Evolutionary conservation across 1,140 invertebrate genomes (phyloP), one percentile per base, ranked within the genome.

Genomic region (Drosophila kurseongensis): DNA sequence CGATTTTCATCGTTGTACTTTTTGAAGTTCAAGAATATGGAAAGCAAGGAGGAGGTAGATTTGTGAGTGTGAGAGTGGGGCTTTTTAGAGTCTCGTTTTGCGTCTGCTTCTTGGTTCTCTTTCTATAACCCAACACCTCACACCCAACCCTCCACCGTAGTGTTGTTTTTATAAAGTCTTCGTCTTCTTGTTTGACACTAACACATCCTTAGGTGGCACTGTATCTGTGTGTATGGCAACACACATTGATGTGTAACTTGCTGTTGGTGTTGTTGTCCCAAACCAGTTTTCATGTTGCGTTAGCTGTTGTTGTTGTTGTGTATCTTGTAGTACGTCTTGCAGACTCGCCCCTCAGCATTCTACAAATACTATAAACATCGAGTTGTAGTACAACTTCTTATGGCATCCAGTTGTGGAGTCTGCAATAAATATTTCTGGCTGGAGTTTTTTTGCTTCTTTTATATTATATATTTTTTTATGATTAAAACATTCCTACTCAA

Each of bases 1-100:
- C 69, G 69, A 82, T 77, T 84, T 73, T 66, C 61, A 47, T 66
- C 65, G 80, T 59, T 61, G 48, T 68, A 63, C 52, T 60, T 75
- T 88, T 88, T 89, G 79, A 88, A 88, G 84, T 89, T 89, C 84
- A 88, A 88, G 83, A 89, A 88, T 88, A 88, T 88, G 80, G 73
- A 86, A 79, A 88, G 71, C 83, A 74, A 88, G 75, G 55, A 66
- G 42, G 12, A 79, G 72, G 55, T 42, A 13, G 41, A n/a, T 32
- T 42, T 35, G 60, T 48, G 29, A 32, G 36, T 35, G 42, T 45
- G 55, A 38, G 51, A 42, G 50, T 40, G 61, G 57, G 35, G 42
- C 42, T 38, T 62, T 78, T 41, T 47, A 23, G 58, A 79, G 55
- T 48, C 50, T 61, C 57, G 27, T 59, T 57, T 68, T 44, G 32